Evolutionary conservation across 2,888 invertebrate species (phyloP).

Genomic region (Plusia festucae): DNA sequence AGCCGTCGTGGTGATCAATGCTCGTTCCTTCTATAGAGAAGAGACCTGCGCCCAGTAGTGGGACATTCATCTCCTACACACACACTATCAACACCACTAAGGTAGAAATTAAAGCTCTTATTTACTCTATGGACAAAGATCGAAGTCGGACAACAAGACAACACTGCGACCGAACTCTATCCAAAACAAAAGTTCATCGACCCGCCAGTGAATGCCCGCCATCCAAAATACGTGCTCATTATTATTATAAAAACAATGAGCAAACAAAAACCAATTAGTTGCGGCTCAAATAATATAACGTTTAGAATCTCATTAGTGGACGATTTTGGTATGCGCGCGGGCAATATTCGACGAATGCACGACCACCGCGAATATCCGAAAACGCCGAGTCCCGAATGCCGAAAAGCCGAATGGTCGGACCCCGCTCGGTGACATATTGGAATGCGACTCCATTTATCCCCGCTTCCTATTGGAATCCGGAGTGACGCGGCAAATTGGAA

Average conservation of each 20-base stretch:
- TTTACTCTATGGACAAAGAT: slow-evolving; percentile 19
- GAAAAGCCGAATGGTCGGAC: slow-evolving; percentile 83
- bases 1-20: no score
- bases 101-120: neutral
- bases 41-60: no score
- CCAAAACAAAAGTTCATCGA: slow-evolving; percentile 43
- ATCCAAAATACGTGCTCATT: slow-evolving; percentile 51
- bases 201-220: slow-evolving; percentile 39
- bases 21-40: no score
- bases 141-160: slow-evolving; percentile 22
- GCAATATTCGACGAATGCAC: slow-evolving; percentile 78
- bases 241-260: slow-evolving; percentile 55
- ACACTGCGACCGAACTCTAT: slow-evolving; percentile 25
- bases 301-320: slow-evolving; percentile 83
- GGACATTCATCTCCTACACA: no score
- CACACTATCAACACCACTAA: no score
- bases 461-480: slow-evolving; percentile 89
- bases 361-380: slow-evolving; percentile 74
- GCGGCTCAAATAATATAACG: slow-evolving; percentile 61
- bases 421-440: slow-evolving; percentile 88
- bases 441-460: slow-evolving; percentile 89
- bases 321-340: slow-evolving; percentile 74
- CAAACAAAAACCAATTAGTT: slow-evolving; percentile 67
- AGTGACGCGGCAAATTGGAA: slow-evolving; percentile 89
- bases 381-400: slow-evolving; percentile 80